Conservation (phyloP, 2,113 vertebrate genomes). For the Chionomys nivalis region DNA sequence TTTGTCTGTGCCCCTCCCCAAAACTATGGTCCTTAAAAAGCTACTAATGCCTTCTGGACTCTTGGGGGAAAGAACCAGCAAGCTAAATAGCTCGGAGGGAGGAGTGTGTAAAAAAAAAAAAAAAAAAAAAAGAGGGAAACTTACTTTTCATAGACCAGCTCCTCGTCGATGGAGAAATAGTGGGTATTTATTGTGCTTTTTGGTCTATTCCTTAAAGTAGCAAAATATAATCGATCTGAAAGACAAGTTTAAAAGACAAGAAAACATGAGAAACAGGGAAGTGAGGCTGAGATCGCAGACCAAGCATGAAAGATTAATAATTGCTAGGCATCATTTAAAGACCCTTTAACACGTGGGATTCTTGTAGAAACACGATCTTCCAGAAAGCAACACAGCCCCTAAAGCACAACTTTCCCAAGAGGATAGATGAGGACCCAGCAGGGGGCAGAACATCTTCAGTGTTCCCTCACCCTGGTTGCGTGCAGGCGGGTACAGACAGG, state of each 20-base stretch:
- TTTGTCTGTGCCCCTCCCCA: constrained; percentile 18
- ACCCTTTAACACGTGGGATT: constrained; percentile 16
- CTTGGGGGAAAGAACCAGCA: not conserved
- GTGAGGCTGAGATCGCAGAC: not conserved
- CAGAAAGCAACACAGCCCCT: not conserved
- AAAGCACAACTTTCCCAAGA: not conserved
- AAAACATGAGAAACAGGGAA: constrained; percentile 62
- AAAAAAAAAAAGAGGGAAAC: constrained; percentile 64
- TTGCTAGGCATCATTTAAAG: constrained; percentile 18
- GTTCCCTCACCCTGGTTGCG: constrained; percentile 17
- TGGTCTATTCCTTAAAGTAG: constrained; percentile 95
- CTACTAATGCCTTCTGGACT: not conserved
- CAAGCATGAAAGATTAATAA: not conserved
- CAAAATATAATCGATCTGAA: constrained; percentile 96
- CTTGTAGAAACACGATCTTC: constrained; percentile 35
- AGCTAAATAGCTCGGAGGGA: not conserved
- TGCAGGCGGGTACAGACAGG: not conserved
- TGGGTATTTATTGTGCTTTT: constrained; percentile 97
- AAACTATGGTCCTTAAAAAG: not conserved
- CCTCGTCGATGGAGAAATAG: constrained; percentile 98
- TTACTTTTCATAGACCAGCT: constrained; percentile 98
- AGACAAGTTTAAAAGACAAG: constrained; percentile 61
- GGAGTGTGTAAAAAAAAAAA: not conserved
- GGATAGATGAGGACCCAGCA: not conserved
- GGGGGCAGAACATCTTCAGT: not conserved